Percentiles rank a stretch among this genome's conserved stretches.
These are phyloP conservation scores for Lampris megalopsis DNA, from an alignment of 2,113 vertebrate species.

Conservation along the genomic window DNA sequence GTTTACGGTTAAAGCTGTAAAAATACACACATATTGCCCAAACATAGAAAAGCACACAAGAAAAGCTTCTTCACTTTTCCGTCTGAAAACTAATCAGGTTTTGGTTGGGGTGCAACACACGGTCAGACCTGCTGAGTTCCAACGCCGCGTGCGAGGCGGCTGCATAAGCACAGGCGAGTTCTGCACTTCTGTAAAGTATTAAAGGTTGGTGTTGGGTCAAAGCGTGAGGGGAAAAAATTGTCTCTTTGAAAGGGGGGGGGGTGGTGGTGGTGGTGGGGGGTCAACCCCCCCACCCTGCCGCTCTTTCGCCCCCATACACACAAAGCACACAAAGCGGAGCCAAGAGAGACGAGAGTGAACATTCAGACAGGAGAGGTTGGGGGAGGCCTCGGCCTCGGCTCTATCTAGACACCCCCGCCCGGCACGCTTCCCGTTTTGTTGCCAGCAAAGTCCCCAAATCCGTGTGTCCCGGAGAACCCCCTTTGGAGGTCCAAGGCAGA, in stretches of 20 bases:
- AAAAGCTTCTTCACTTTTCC: constrained; percentile 57
- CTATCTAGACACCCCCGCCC: constrained; percentile 60
- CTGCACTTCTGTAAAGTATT: constrained; percentile 15
- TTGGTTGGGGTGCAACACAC: constrained; percentile 73
- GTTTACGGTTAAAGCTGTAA: constrained; percentile 70
- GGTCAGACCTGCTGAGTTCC: constrained; percentile 85
- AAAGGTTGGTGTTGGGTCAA: constrained; percentile 41
- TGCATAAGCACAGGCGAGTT: constrained; percentile 39
- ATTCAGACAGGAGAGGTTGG: constrained; percentile 54
- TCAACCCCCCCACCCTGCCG: background rate
- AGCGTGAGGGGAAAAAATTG: constrained; percentile 26
- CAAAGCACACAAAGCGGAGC: constrained; percentile 59
- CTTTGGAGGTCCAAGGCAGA: constrained; percentile 25
- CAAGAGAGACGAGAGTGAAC: constrained; percentile 32
- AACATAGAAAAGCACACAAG: constrained; percentile 67
- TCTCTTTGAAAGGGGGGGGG: constrained; percentile 37
- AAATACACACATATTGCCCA: constrained; percentile 72
- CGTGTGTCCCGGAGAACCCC: constrained; percentile 44
- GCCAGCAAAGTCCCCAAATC: constrained; percentile 42
- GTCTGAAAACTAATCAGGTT: constrained; percentile 58
- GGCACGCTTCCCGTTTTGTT: constrained; percentile 68
- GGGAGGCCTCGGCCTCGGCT: constrained; percentile 41
- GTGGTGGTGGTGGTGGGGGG: too few species aligned
- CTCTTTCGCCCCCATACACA: constrained; percentile 39
- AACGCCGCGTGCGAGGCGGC: constrained; percentile 50